Conservation (phyloP, 1,140 invertebrate genomes). For the Aleiodes sp. region DNA sequence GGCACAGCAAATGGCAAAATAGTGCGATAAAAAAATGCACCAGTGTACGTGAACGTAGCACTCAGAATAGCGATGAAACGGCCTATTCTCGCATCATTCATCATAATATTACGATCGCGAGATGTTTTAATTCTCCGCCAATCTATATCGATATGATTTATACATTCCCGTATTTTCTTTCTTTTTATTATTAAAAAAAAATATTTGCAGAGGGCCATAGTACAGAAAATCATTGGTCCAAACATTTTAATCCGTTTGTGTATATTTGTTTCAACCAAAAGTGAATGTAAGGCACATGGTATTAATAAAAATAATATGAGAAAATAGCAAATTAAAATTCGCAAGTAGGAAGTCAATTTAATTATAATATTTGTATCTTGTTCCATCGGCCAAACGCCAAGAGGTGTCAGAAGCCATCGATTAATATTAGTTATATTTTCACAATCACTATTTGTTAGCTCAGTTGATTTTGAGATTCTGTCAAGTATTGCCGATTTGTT, state of each 20-base stretch:
- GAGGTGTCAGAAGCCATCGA: constrained; percentile 42
- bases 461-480: background rate
- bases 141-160: constrained; percentile 38
- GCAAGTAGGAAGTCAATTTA: background rate
- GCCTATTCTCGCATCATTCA: constrained; percentile 6
- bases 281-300: constrained; percentile 37
- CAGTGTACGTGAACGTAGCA: constrained; percentile 23
- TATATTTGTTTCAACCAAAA: constrained; percentile 39
- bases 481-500: constrained; percentile 4
- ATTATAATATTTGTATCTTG: background rate
- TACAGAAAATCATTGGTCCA: constrained; percentile 40
- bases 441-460: constrained; percentile 31
- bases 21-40: constrained; percentile 22
- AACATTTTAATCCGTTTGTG: constrained; percentile 43
- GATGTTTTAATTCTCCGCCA: constrained; percentile 29
- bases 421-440: constrained; percentile 36
- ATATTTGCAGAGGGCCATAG: constrained; percentile 35
- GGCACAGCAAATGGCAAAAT: constrained; percentile 38
- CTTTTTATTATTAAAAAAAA: constrained; percentile 25
- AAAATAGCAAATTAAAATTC: constrained; percentile 23
- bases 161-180: constrained; percentile 30
- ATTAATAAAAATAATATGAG: constrained; percentile 35
- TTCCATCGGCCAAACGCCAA: constrained; percentile 42
- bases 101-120: constrained; percentile 27
- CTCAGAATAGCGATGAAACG: constrained; percentile 8